Percentiles rank a stretch among this genome's conserved stretches.
Conservation (phyloP, 1,140 invertebrate genomes). For the Drosophila pandora region DNA sequence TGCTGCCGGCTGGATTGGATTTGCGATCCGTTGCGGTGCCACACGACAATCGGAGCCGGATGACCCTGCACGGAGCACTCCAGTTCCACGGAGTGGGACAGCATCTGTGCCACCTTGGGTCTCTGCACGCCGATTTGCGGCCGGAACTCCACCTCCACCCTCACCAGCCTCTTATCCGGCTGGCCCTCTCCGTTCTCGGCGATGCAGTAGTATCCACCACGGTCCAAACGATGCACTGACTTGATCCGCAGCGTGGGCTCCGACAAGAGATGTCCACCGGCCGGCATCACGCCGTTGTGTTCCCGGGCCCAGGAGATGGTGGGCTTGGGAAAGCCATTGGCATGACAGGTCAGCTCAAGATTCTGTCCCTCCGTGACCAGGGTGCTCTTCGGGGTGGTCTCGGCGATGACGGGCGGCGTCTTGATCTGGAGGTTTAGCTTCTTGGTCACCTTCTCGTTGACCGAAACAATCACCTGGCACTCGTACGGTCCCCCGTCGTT, state of each 20-base stretch:
- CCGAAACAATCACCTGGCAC: constrained; percentile 90
- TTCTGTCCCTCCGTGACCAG: constrained; percentile 89
- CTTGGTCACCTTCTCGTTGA: constrained; percentile 88
- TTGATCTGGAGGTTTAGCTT: constrained; percentile 90
- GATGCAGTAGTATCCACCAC: constrained; percentile 94
- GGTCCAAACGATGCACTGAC: constrained; percentile 89
- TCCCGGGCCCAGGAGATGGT: constrained; percentile 92
- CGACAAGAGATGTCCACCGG: constrained; percentile 89
- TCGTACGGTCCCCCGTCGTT: constrained; percentile 91
- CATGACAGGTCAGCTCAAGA: constrained; percentile 90
- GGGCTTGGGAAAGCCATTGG: constrained; percentile 89
- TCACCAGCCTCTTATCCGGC: constrained; percentile 89
- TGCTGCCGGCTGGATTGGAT: constrained; percentile 90
- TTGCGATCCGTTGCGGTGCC: constrained; percentile 89
- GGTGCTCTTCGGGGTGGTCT: constrained; percentile 88
- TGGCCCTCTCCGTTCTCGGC: constrained; percentile 93
- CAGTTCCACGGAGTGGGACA: constrained; percentile 92
- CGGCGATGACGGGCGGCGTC: constrained; percentile 91
- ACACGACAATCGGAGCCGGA: constrained; percentile 90
- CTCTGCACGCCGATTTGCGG: constrained; percentile 90
- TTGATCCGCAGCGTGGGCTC: constrained; percentile 90
- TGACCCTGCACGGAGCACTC: constrained; percentile 93
- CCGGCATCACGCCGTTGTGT: constrained; percentile 92
- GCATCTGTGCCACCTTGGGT: constrained; percentile 89
- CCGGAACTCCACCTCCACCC: constrained; percentile 92